Conservation (phyloP, 2,888 invertebrate genomes). For the Agapetus fuscipes region DNA sequence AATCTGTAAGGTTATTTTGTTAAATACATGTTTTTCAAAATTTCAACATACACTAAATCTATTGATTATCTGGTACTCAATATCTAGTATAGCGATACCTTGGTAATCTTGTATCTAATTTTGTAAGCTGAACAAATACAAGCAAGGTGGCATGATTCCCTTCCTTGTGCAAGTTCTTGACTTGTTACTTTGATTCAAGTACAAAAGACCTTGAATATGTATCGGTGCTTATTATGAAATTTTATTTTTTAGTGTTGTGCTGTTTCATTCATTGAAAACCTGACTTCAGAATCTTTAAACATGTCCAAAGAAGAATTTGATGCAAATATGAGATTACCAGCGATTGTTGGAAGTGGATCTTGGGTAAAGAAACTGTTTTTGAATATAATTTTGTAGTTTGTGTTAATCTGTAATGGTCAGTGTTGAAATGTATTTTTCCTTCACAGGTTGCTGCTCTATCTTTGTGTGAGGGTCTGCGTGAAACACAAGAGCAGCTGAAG, state of each 20-base stretch:
- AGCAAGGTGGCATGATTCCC: too few species aligned
- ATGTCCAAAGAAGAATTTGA: slow-evolving; percentile 90
- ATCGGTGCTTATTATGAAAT: too few species aligned
- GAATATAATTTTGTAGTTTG: slow-evolving; percentile 2
- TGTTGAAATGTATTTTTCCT: background rate
- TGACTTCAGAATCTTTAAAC: slow-evolving; percentile 86
- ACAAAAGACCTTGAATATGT: too few species aligned
- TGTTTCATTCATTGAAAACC: slow-evolving; percentile 92
- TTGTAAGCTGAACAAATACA: too few species aligned
- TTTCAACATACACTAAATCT: too few species aligned
- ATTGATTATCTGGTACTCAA: too few species aligned
- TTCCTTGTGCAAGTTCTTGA: too few species aligned
- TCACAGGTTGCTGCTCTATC: slow-evolving; percentile 59
- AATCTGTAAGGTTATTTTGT: too few species aligned
- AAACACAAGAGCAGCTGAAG: slow-evolving; percentile 71
- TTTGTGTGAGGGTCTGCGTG: slow-evolving; percentile 74
- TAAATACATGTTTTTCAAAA: too few species aligned
- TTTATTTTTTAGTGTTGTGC: slow-evolving; percentile 90
- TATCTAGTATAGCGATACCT: too few species aligned
- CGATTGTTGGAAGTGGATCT: slow-evolving; percentile 82
- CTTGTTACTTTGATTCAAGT: too few species aligned
- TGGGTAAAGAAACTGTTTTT: slow-evolving; percentile 52
- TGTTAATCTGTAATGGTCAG: background rate
- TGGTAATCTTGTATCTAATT: too few species aligned
- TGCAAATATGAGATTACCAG: slow-evolving; percentile 61